These are phyloP conservation scores for Epirrita christyi DNA, from an alignment of 2,888 invertebrate species.

Conservation along the genomic window DNA sequence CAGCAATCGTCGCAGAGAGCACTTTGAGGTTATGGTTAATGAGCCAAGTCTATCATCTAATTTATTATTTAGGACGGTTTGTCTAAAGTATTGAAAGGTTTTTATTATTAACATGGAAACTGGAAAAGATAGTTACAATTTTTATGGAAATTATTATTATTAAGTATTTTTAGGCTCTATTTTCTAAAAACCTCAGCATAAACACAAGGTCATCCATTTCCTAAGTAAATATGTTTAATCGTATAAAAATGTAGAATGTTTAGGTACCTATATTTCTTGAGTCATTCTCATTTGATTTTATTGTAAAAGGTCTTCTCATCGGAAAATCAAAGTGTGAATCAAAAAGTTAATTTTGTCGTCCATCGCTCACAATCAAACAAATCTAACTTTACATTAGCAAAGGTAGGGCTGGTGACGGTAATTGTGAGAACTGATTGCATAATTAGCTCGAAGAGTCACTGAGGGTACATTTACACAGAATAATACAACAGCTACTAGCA, in stretches of 20 bases:
- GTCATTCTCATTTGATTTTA: background rate
- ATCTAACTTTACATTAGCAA: conserved; percentile 29
- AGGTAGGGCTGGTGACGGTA: conserved; percentile 54
- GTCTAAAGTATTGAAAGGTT: too few species aligned
- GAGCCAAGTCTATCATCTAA: conserved; percentile 50
- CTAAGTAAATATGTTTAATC: too few species aligned
- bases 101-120: too few species aligned
- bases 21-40: conserved; percentile 56
- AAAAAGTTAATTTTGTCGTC: conserved; percentile 12
- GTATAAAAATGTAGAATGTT: too few species aligned
- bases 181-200: too few species aligned
- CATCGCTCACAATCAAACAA: conserved; percentile 23
- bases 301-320: background rate
- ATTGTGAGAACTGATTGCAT: conserved; percentile 83
- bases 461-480: conserved; percentile 29
- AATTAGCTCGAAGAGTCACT: conserved; percentile 76
- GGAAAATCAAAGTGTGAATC: conserved; percentile 2
- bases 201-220: too few species aligned
- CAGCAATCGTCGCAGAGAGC: conserved; percentile 45
- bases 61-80: conserved; percentile 32
- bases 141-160: too few species aligned
- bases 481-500: conserved; percentile 7
- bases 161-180: too few species aligned
- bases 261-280: too few species aligned
- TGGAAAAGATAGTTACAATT: too few species aligned